Evolutionary conservation across 2,113 vertebrate species (phyloP).

Genomic region (Bos indicus): DNA sequence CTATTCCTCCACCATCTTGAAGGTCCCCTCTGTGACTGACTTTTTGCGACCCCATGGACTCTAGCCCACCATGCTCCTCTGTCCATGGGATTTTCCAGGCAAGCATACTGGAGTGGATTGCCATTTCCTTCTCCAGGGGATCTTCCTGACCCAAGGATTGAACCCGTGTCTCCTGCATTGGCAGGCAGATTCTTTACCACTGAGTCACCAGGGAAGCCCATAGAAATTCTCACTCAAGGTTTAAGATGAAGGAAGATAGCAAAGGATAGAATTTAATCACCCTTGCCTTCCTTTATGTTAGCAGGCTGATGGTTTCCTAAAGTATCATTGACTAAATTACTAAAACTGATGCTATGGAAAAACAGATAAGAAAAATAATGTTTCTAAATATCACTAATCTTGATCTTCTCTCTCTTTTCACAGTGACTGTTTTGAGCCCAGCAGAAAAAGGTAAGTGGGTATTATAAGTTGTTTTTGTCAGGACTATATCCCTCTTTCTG

Average conservation of each 20-base stretch:
- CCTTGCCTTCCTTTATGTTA: background rate
- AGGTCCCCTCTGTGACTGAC: background rate
- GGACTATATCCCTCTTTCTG: background rate
- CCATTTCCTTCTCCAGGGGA: background rate
- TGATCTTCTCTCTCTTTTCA: slow-evolving; percentile 45
- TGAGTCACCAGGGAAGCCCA: background rate
- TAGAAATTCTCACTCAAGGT: background rate
- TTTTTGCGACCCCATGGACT: background rate
- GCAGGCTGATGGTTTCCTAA: background rate
- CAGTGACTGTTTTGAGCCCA: slow-evolving; percentile 92
- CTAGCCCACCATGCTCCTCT: background rate
- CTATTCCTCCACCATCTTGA: background rate
- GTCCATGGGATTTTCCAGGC: background rate
- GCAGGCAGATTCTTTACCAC: background rate
- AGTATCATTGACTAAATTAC: background rate
- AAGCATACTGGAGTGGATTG: background rate
- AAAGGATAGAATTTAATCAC: slow-evolving; percentile 1
- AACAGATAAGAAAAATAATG: background rate
- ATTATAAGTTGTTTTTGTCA: slow-evolving; percentile 21
- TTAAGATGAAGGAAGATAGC: slow-evolving; percentile 1
- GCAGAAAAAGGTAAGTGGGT: slow-evolving; percentile 90
- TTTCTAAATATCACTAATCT: slow-evolving; percentile 51
- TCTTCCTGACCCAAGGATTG: background rate
- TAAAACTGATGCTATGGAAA: slow-evolving; percentile 11
- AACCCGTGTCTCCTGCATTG: background rate